A percentile compares a stretch with the other conserved stretches of the same genome.
Evolutionary conservation across 1,140 invertebrate genomes (phyloP).

Genomic region (Luehdorfia chinensis): DNA sequence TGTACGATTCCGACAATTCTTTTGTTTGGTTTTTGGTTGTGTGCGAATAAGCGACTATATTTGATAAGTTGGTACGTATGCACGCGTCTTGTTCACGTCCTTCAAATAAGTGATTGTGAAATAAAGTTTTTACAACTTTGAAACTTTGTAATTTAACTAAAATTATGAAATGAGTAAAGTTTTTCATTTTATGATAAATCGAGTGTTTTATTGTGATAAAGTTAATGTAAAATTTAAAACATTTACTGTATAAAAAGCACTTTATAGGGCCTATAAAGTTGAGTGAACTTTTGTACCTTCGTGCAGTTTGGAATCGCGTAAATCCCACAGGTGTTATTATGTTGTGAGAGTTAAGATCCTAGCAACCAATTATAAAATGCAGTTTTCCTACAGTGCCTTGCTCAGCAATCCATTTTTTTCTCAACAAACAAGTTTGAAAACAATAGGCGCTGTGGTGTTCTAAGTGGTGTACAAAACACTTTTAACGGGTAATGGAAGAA

Average conservation of each 20-base stretch:
- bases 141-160: slow-evolving; percentile 37
- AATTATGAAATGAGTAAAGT: slow-evolving; percentile 18
- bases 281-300: slow-evolving; percentile 68
- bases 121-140: slow-evolving; percentile 60
- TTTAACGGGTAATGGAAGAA: slow-evolving; percentile 64
- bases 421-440: slow-evolving; percentile 4
- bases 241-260: slow-evolving; percentile 20
- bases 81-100: slow-evolving; percentile 48
- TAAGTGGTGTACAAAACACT: slow-evolving; percentile 22
- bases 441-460: slow-evolving; percentile 19
- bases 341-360: slow-evolving; percentile 60
- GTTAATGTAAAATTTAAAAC: slow-evolving; percentile 19
- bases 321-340: slow-evolving; percentile 66
- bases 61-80: slow-evolving; percentile 19
- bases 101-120: slow-evolving; percentile 55
- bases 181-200: slow-evolving; percentile 6
- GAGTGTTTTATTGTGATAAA: slow-evolving; percentile 8
- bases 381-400: slow-evolving; percentile 5
- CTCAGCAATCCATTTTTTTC: slow-evolving; percentile 3
- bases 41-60: neutral
- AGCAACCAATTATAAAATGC: slow-evolving; percentile 48
- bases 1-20: too few species aligned
- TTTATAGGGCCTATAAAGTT: slow-evolving; percentile 54
- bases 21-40: neutral
- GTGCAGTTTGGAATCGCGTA: slow-evolving; percentile 41